Conservation (phyloP, 23 tunicate genomes). For the Ascidia mentula region DNA sequence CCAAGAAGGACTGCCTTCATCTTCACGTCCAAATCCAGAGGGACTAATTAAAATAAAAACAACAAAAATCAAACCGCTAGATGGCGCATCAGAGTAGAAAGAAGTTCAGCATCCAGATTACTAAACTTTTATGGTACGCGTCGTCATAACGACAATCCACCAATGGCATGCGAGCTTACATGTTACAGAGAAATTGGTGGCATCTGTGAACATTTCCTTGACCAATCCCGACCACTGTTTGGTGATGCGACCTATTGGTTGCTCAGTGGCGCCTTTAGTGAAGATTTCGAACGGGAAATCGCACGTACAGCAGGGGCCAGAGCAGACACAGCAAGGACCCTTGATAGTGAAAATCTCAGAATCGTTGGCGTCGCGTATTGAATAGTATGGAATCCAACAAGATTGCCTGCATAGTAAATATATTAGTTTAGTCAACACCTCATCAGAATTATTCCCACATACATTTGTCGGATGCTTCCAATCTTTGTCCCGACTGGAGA, state of each 20-base stretch:
- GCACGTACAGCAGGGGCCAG: conserved; percentile 85
- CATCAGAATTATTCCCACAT: too few species aligned
- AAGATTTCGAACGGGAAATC: conserved; percentile 87
- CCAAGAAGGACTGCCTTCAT: conserved; percentile 80
- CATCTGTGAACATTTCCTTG: conserved; percentile 86
- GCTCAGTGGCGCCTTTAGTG: conserved; percentile 29
- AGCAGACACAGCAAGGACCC: conserved; percentile 94
- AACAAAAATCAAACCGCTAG: too few species aligned
- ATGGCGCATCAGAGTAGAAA: too few species aligned
- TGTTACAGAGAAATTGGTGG: conserved; percentile 74
- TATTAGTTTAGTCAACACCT: neutral
- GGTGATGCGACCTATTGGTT: conserved; percentile 54
- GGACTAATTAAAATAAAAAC: conserved; percentile 44
- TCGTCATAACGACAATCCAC: neutral
- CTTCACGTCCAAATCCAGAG: conserved; percentile 84
- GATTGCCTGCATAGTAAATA: conserved; percentile 36
- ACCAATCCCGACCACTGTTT: conserved; percentile 68
- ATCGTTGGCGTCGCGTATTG: conserved; percentile 45
- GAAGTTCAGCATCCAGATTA: too few species aligned
- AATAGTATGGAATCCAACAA: conserved; percentile 76
- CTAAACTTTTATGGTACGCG: too few species aligned
- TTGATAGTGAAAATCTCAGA: conserved; percentile 61
- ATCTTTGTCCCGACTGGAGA: conserved; percentile 62
- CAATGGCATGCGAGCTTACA: conserved; percentile 26
- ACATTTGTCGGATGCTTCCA: conserved; percentile 74